Conservation (phyloP, 2,888 invertebrate species). For the Odontomyia ornata region DNA sequence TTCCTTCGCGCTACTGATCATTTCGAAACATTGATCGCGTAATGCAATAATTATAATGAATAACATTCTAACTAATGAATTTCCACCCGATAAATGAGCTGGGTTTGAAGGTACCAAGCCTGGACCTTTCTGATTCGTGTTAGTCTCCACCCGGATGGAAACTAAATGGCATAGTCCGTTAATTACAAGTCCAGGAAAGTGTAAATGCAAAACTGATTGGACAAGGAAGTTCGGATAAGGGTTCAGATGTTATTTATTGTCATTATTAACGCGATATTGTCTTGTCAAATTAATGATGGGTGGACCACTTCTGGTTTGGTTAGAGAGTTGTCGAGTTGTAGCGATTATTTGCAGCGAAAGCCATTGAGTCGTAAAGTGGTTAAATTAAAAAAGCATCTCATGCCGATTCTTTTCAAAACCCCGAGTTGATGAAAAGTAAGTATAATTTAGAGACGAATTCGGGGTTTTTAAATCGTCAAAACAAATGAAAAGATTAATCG, state of each 20-base stretch:
- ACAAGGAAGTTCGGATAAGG: not conserved
- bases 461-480: no score
- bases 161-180: constrained; percentile 30
- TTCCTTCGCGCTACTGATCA: not conserved
- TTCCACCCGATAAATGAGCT: constrained; percentile 4
- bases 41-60: constrained; percentile 36
- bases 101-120: not conserved
- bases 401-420: no score
- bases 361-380: no score
- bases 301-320: not conserved
- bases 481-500: no score
- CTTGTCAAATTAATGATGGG: not conserved
- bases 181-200: not conserved
- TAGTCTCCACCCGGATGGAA: not conserved
- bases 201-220: not conserved
- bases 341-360: no score
- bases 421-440: no score
- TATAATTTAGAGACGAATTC: no score
- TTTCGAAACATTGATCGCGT: not conserved
- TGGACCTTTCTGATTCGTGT: constrained; percentile 24
- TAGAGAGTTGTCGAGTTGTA: no score
- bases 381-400: no score
- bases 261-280: constrained; percentile 46
- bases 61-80: constrained; percentile 17
- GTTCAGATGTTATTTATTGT: constrained; percentile 47